These are phyloP conservation scores for Chironex yamaguchii DNA, from an alignment of 30 jellyfish, hydroid and myxozoan species.

Conservation along the genomic window DNA sequence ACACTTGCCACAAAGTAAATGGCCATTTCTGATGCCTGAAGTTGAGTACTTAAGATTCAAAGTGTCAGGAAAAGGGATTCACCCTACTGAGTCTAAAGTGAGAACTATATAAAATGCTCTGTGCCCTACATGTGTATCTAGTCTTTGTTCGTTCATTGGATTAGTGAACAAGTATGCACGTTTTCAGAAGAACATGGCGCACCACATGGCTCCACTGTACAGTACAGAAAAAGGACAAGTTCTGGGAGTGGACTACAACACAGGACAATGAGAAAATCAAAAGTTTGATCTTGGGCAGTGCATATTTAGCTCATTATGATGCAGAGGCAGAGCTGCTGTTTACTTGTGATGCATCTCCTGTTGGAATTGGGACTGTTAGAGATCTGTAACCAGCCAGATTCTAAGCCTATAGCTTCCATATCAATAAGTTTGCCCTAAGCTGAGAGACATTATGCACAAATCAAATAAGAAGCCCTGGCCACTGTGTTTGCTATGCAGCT, in stretches of 20 bases:
- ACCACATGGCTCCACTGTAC: no score
- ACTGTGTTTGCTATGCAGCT: slow-evolving; percentile 45
- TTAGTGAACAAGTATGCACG: no score
- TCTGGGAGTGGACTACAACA: slow-evolving; percentile 27
- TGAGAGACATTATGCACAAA: no score
- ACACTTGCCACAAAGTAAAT: slow-evolving; percentile 21
- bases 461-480: slow-evolving; percentile 68
- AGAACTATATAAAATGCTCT: slow-evolving; percentile 39
- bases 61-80: slow-evolving; percentile 21
- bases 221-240: no score
- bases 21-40: slow-evolving; percentile 46
- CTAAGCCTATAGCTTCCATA: no score
- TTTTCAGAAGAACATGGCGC: no score
- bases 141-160: slow-evolving; percentile 65
- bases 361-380: slow-evolving; percentile 77
- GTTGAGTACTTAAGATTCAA: slow-evolving; percentile 38
- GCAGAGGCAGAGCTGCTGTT: slow-evolving; percentile 22
- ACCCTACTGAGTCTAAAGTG: slow-evolving; percentile 29
- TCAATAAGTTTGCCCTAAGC: no score
- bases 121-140: slow-evolving; percentile 54
- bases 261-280: slow-evolving; percentile 19
- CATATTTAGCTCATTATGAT: slow-evolving; percentile 56
- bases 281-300: slow-evolving; percentile 8
- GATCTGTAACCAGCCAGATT: no score
- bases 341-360: slow-evolving; percentile 66